Conservation (phyloP, 1,140 invertebrate genomes). For the Aphaenogaster floridana region DNA sequence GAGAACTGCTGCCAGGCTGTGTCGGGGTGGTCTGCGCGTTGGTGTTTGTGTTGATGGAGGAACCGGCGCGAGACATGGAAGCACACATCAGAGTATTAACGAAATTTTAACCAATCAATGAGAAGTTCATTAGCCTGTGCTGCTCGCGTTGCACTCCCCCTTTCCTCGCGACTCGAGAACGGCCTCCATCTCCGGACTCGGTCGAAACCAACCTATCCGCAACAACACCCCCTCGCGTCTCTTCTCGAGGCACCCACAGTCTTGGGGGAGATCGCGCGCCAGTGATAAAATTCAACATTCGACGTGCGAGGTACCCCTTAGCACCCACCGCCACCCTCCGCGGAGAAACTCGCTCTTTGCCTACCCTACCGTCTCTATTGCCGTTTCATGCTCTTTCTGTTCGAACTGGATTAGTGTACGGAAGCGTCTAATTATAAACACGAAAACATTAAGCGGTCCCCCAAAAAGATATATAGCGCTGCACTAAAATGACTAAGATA, state of each 20-base stretch:
- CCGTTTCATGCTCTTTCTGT: constrained; percentile 21
- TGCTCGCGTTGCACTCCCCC: constrained; percentile 64
- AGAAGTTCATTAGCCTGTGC: constrained; percentile 86
- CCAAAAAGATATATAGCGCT: neutral
- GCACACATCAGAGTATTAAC: constrained; percentile 85
- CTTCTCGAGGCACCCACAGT: constrained; percentile 42
- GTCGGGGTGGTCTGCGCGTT: constrained; percentile 44
- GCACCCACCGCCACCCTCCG: constrained; percentile 14
- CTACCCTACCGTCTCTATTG: neutral
- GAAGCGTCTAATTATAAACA: constrained; percentile 10
- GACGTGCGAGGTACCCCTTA: constrained; percentile 32
- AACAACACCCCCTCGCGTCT: constrained; percentile 61
- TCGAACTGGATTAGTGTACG: neutral
- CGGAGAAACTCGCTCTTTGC: constrained; percentile 40
- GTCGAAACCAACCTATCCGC: constrained; percentile 64
- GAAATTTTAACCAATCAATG: constrained; percentile 87
- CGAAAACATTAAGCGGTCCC: neutral
- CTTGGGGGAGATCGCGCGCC: constrained; percentile 68
- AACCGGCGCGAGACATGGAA: constrained; percentile 78
- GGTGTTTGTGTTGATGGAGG: constrained; percentile 59
- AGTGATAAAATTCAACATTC: constrained; percentile 75
- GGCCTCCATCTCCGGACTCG: constrained; percentile 66
- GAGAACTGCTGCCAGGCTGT: constrained; percentile 62
- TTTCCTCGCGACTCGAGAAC: constrained; percentile 65
- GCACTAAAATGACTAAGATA: neutral